Evolutionary conservation across 2,113 vertebrate species (phyloP), one percentile per base, ranked within the genome.

Genomic region (Tragelaphus strepsiceros): DNA sequence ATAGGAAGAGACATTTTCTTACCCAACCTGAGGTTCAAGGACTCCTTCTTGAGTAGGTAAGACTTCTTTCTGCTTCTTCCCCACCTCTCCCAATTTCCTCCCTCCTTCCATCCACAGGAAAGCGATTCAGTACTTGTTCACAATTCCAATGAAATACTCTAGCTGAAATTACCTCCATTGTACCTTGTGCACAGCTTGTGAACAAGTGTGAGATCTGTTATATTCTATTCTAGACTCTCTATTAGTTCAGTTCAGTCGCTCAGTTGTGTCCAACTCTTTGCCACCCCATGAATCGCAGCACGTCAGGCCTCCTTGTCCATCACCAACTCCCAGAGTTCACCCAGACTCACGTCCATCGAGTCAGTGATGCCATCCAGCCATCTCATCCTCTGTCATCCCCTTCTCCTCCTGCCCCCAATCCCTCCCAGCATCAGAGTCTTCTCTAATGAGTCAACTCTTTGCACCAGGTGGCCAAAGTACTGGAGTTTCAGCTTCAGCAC

Each of bases 1-100:
- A 2, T 11, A 13, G 9, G 32, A 19, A 77, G 30, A 62, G 49
- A 54, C 19, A 6, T 49, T 53, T 43, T 96, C 26, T 90, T 49
- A 54, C 6, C 21, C 21, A 74, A 85, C 3, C 61, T 28, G 43
- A 83, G 14, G 35, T 14, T 91, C 78, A 77, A 64, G 32, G 15
- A 87, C 56, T 51, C 32, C 4, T 74, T 91, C 62, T 24, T 3
- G 3, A 54, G 46, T 24, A 90, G 56, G 3, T 6, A 46, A 74
- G 16, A 0, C 12, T 82, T 87, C 74, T 19, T 19, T 17, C 62
- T 39, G n/a, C 26, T 8, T 94, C 17, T 92, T 7, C 32, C 3
- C 8, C 0, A 28, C 14, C 1, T 84, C 59, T 80, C 5, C 28
- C 7, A 54, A 35, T 54, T n/a, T 21, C 19, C 8, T 71, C 12